A percentile compares a stretch with the other conserved stretches of the same genome.
Conservation (phyloP, 2,888 invertebrate species). For the Noctuana brunneofusca region DNA sequence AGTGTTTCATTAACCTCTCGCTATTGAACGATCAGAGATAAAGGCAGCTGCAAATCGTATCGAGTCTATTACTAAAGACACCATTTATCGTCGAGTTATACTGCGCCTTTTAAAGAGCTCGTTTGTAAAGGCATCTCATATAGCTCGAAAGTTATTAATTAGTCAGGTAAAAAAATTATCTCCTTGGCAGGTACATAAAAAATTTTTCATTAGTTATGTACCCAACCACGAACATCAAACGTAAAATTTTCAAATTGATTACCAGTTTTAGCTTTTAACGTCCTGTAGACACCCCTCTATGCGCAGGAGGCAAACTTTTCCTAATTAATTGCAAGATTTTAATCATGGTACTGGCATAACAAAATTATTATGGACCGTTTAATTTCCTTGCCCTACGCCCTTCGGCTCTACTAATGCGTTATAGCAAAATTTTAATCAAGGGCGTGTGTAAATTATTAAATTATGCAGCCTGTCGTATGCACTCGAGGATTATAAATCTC, state of each 20-base stretch:
- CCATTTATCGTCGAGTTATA: constrained; percentile 2
- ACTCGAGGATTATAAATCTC: constrained; percentile 75
- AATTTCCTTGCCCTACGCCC: constrained; percentile 75
- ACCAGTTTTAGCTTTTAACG: constrained; percentile 29
- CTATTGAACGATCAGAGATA: constrained; percentile 20
- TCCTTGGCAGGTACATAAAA: neutral
- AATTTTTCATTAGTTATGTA: neutral
- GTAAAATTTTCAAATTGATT: constrained; percentile 29
- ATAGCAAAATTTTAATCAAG: constrained; percentile 81
- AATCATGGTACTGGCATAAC: constrained; percentile 77
- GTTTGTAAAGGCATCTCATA: neutral
- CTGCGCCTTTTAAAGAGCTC: neutral
- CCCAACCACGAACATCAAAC: neutral
- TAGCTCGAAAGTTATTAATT: neutral
- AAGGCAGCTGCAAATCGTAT: constrained; percentile 17
- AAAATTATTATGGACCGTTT: constrained; percentile 79
- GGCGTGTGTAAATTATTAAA: constrained; percentile 78
- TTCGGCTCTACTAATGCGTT: constrained; percentile 71
- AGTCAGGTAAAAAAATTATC: neutral
- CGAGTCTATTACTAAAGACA: neutral
- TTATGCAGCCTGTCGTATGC: constrained; percentile 82
- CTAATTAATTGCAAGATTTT: constrained; percentile 80
- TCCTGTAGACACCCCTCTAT: constrained; percentile 27
- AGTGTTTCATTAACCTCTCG: constrained; percentile 27
- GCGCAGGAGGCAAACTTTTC: constrained; percentile 58